A percentile compares a stretch with the other conserved stretches of the same genome.
phyloP scores from a whole-genome alignment of 2,888 invertebrate genomes.

The Lobophora halterata region DNA sequence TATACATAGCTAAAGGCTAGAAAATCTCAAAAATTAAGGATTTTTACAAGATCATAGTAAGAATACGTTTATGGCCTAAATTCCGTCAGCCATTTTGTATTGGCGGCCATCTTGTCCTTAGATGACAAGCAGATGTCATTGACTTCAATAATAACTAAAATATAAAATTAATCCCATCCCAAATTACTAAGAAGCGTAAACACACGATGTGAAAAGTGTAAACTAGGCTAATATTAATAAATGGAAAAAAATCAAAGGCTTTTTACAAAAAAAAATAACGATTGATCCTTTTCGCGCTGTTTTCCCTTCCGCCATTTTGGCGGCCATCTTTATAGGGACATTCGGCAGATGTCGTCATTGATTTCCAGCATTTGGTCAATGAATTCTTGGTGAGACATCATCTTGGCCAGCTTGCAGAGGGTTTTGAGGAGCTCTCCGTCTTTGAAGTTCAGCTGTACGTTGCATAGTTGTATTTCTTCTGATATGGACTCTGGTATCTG shows the following conservation, averaged over 20 bases:
- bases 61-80: too few relatives aligned
- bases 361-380: slow-evolving; percentile 88
- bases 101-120: not conserved
- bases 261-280: slow-evolving; percentile 1
- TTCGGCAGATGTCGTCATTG: slow-evolving; percentile 89
- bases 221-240: slow-evolving; percentile 5
- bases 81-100: slow-evolving; percentile 6
- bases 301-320: slow-evolving; percentile 42
- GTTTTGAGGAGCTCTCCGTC: slow-evolving; percentile 82
- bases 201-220: not conserved
- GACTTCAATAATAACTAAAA: too few relatives aligned
- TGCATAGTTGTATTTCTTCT: slow-evolving; percentile 84
- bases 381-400: slow-evolving; percentile 86
- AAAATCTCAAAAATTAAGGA: too few relatives aligned
- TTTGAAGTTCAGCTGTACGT: slow-evolving; percentile 86
- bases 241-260: not conserved
- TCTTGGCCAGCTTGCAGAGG: slow-evolving; percentile 83
- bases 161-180: too few relatives aligned
- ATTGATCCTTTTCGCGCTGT: slow-evolving; percentile 20
- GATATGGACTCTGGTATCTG: slow-evolving; percentile 83
- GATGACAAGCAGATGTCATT: too few relatives aligned
- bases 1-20: too few relatives aligned
- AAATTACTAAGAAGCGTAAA: slow-evolving; percentile 3
- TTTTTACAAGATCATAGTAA: too few relatives aligned
- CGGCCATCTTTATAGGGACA: slow-evolving; percentile 81